Base-by-base conservation (phyloP, 2,888 invertebrate species). In the Lysandra bellargus region DNA sequence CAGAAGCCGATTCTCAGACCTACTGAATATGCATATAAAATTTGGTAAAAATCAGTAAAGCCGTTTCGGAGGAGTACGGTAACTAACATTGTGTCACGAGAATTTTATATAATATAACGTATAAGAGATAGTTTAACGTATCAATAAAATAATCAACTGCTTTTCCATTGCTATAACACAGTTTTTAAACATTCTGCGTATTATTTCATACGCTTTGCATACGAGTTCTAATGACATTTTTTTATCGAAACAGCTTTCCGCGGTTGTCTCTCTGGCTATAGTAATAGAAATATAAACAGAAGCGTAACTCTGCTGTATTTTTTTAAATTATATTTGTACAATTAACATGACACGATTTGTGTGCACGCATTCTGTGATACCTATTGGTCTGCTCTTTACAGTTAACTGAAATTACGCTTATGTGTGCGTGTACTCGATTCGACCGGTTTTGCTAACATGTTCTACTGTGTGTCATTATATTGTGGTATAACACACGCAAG, bases 171-270 rank as follows among this genome's bases (percentile, higher is more conserved):
- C 17, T 17, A 17, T 57, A 17, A 4, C 53, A 17, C 53, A 57
- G 12, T 17, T 57, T 17, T 57, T 57, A 14, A 17, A 17, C 53
- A 1, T 69, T 5, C 69, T 33, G 33, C 33, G 33, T 33, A 69
- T 69, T 69, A 37, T 69, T 37, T 69, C 4, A 61, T 61, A 61
- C 1, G 7, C 9, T 69, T 17, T 33, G 33, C 33, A 33, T 37
- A 69, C 69, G 2, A 69, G 33, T 14, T 33, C 33, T 37, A 69
- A 69, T 69, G 30, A 7, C 33, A 69, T 69, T 14, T 74, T 73
- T 74, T 44, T 44, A 74, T 74, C 74, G 74, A 74, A 74, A 37
- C 17, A 17, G 37, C 73, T 23, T 74, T 74, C n/a, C 44, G n/a
- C 74, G 74, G 40, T 44, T 44, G n/a, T 44, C 74, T 74, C 44